Conservation (phyloP, 2,797 vertebrate genomes). For the Hipposideros larvatus region DNA sequence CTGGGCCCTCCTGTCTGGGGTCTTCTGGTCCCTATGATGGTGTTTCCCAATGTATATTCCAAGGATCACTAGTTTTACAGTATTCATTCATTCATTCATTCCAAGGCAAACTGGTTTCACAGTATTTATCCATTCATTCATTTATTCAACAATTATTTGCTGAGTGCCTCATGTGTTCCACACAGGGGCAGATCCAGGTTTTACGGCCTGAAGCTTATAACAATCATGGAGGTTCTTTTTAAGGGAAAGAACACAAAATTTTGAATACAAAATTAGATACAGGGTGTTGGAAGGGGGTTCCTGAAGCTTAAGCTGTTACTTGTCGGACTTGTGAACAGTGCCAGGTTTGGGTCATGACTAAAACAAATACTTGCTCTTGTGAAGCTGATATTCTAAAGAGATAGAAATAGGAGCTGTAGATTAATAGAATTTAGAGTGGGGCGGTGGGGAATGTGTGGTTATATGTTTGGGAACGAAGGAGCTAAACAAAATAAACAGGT, state of each 20-base stretch:
- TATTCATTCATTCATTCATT: neutral
- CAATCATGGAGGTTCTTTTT: neutral
- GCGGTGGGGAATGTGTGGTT: neutral
- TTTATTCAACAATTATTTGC: neutral
- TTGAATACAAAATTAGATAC: neutral
- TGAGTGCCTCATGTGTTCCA: neutral
- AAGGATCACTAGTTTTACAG: neutral
- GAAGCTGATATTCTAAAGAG: neutral
- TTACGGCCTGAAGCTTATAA: neutral
- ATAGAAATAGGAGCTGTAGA: neutral
- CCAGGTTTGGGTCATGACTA: neutral
- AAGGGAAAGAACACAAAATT: neutral
- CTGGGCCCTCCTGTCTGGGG: neutral
- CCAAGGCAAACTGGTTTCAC: neutral
- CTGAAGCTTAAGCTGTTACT: neutral
- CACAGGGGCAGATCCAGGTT: neutral
- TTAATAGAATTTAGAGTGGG: neutral
- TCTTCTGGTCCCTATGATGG: neutral
- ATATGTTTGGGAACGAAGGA: neutral
- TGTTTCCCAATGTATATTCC: neutral
- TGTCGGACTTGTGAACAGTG: neutral
- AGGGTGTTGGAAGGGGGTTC: neutral
- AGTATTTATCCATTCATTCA: neutral
- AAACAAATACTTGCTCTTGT: neutral
- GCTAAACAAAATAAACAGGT: conserved; percentile 15